Evolutionary conservation across 1,140 invertebrate species (phyloP).

Genomic region (Papilio glaucus): DNA sequence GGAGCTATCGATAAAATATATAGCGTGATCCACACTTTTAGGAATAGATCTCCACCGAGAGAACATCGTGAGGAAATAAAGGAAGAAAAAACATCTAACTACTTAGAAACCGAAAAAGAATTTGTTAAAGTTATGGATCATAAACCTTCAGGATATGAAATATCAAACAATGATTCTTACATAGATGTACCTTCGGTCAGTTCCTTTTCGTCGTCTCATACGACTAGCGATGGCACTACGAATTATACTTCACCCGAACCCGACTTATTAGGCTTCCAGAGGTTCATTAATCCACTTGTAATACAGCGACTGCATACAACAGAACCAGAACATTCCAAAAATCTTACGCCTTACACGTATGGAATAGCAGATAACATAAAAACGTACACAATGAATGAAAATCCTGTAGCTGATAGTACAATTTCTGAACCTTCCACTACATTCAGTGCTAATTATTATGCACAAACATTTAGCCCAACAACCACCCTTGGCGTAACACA

Average conservation of each 20-base stretch:
- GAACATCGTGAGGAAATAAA: neutral
- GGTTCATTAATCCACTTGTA: neutral
- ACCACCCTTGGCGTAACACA: neutral
- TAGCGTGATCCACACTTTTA: constrained; percentile 46
- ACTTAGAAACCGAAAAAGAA: neutral
- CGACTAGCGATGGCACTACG: no score
- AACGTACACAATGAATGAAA: neutral
- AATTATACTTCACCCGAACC: neutral
- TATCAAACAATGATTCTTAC: neutral
- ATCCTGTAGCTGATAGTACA: neutral
- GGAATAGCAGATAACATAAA: neutral
- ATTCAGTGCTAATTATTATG: neutral
- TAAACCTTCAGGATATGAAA: neutral
- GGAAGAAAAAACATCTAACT: neutral
- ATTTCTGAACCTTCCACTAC: neutral
- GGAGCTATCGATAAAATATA: constrained; percentile 82
- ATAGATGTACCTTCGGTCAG: neutral
- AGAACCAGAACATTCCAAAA: neutral
- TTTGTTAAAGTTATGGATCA: neutral
- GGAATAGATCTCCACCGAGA: neutral
- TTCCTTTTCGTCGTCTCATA: no score
- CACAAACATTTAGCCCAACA: neutral
- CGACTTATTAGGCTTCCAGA: neutral
- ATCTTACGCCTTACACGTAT: neutral
- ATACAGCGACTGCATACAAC: neutral